Evolutionary conservation across 1,140 invertebrate species (phyloP).

Genomic region (Drosophila bocki): DNA sequence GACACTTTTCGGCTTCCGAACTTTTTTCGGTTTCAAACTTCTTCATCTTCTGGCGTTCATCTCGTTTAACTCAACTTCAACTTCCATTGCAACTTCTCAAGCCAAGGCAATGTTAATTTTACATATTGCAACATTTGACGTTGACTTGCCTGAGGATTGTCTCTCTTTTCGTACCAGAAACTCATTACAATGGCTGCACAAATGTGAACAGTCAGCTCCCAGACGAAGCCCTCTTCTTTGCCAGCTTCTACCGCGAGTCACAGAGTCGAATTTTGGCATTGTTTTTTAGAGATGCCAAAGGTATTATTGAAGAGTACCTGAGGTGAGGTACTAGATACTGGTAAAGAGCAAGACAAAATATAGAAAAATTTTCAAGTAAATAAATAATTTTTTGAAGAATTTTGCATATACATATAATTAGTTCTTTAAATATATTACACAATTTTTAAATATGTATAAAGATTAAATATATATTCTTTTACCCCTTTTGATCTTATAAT

Average conservation of each 20-base stretch:
- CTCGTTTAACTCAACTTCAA: neutral
- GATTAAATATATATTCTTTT: too few species aligned
- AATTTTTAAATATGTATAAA: neutral
- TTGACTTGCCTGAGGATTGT: slow-evolving; percentile 37
- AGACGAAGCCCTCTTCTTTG: neutral
- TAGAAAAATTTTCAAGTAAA: neutral
- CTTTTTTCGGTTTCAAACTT: slow-evolving; percentile 20
- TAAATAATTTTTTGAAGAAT: neutral
- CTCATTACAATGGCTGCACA: slow-evolving; percentile 79
- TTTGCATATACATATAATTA: too few species aligned
- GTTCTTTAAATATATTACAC: too few species aligned
- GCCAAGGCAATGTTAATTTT: slow-evolving; percentile 64
- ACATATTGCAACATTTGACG: slow-evolving; percentile 74
- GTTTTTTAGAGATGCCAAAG: slow-evolving; percentile 20
- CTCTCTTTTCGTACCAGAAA: slow-evolving; percentile 41
- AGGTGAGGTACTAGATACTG: neutral
- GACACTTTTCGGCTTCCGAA: slow-evolving; percentile 36
- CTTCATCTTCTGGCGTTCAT: slow-evolving; percentile 11
- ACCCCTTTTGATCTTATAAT: too few species aligned
- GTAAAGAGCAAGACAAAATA: neutral
- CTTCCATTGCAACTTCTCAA: slow-evolving; percentile 3
- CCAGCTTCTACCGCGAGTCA: neutral
- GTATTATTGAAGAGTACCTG: neutral
- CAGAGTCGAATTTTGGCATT: slow-evolving; percentile 34
- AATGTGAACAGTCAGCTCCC: slow-evolving; percentile 68